These are phyloP conservation scores for Drosophila leonis DNA, from an alignment of 2,888 invertebrate species.

Conservation along the genomic window DNA sequence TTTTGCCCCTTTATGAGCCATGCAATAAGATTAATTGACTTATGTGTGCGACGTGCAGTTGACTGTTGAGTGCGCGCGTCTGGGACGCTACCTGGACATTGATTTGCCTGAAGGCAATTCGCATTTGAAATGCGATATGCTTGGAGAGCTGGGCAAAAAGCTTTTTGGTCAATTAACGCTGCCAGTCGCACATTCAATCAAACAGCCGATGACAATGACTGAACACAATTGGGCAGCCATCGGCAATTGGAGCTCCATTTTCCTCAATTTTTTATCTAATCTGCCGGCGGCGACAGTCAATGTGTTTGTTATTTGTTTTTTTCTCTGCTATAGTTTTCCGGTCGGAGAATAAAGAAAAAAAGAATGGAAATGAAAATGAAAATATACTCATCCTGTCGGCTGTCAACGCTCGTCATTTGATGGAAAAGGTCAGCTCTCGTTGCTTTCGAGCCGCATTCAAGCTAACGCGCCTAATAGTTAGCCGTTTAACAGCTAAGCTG, in stretches of 20 bases:
- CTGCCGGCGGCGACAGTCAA: conserved; percentile 31
- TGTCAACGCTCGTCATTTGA: conserved; percentile 32
- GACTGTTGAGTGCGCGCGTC: conserved; percentile 16
- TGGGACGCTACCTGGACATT: conserved; percentile 38
- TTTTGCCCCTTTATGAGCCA: conserved; percentile 32
- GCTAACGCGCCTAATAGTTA: conserved; percentile 17
- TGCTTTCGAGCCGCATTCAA: conserved; percentile 12
- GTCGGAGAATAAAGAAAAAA: neutral
- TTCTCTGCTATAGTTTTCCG: conserved; percentile 32
- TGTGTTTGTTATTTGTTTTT: conserved; percentile 9
- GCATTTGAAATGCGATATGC: conserved; percentile 38
- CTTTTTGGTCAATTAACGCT: conserved; percentile 47
- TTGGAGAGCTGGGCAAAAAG: conserved; percentile 9
- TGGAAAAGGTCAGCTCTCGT: conserved; percentile 33
- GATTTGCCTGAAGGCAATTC: conserved; percentile 14
- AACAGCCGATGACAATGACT: conserved; percentile 48
- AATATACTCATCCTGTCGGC: conserved; percentile 10
- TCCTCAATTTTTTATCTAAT: conserved; percentile 33
- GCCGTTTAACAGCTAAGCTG: conserved; percentile 28
- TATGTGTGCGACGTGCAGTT: conserved; percentile 17
- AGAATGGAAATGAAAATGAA: neutral
- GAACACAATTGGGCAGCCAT: conserved; percentile 38
- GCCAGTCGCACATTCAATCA: conserved; percentile 53
- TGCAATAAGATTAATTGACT: conserved; percentile 52
- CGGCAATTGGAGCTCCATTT: conserved; percentile 44